Conservation (phyloP, 2,888 invertebrate species). For the Cyclophora albipunctata region DNA sequence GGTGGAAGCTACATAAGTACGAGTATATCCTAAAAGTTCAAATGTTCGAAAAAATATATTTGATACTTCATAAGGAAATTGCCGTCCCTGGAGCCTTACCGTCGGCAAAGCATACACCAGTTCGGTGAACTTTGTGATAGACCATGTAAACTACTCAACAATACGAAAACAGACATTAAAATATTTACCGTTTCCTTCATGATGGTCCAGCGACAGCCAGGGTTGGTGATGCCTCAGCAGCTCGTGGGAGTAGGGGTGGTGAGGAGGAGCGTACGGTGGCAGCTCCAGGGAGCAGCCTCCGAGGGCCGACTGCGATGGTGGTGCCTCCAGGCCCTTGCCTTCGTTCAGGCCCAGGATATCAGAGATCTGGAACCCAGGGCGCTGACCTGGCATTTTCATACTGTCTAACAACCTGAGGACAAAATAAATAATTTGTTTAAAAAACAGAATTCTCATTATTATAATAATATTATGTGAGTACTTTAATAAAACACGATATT, state of each 20-base stretch:
- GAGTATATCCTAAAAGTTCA: too few species aligned
- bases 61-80: too few species aligned
- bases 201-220: conserved; percentile 62
- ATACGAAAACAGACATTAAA: too few species aligned
- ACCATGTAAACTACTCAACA: too few species aligned
- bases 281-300: conserved; percentile 50
- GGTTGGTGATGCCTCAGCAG: conserved; percentile 63
- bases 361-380: conserved; percentile 92
- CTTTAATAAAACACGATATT: too few species aligned
- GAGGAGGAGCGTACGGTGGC: conserved; percentile 56
- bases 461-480: not conserved
- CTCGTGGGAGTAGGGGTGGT: conserved; percentile 59
- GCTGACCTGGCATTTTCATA: conserved; percentile 86
- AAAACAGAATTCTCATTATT: conserved; percentile 6
- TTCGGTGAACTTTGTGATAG: too few species aligned
- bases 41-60: too few species aligned
- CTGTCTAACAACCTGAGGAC: conserved; percentile 83
- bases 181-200: conserved; percentile 48
- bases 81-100: too few species aligned
- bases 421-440: conserved; percentile 10
- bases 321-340: conserved; percentile 61
- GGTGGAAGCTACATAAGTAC: too few species aligned
- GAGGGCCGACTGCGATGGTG: conserved; percentile 39
- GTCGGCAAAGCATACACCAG: too few species aligned
- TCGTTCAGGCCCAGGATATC: conserved; percentile 94